Base-by-base conservation (phyloP, 2,797 vertebrate species). In the Sparidentex hasta region DNA sequence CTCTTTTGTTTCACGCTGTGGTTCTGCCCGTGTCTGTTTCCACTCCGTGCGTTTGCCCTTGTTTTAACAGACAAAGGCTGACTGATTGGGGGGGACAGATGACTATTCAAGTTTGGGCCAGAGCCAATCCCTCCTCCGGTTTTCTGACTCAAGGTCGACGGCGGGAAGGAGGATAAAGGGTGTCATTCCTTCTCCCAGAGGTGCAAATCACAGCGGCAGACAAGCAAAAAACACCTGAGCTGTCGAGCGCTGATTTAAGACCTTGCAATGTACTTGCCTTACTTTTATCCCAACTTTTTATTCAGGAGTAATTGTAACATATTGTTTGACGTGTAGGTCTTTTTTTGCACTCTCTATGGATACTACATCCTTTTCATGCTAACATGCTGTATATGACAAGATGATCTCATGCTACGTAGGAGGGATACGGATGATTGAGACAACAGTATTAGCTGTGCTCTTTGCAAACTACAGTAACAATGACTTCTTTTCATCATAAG, bases 61-160 rank as follows among this genome's bases (percentile, higher is more conserved):
- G 84, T 74, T 85, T 59, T 69, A 68, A 66, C 70, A 80, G 76
- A 81, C 75, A 87, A 80, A 62, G 71, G 48, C 74, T 76, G 82
- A 86, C 84, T 93, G 92, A 94, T 93, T 89, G 86, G 70, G 65
- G 84, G 77, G 87, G 91, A 94, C 91, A 93, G 88, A 80, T 90
- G 93, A 92, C 92, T 85, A 74, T 90, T 91, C 84, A 90, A 56
- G 88, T 92, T 92, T 92, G 85, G 82, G 70, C 65, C n/a, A 27
- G 71, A 89, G 89, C 85, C 89, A 86, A 84, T 75, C 65, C 82
- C 86, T 67, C 68, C 57, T 80, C 68, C 74, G 69, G 61, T 87
- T 90, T 84, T 83, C 64, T 66, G 2, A 21, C 81, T 86, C 90
- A 92, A 93, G 93, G 93, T 91, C 80, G 66, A 68, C 38, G 47